These are phyloP conservation scores for Corythaixoides concolor DNA, from an alignment of 2,113 vertebrate genomes.

Conservation along the genomic window DNA sequence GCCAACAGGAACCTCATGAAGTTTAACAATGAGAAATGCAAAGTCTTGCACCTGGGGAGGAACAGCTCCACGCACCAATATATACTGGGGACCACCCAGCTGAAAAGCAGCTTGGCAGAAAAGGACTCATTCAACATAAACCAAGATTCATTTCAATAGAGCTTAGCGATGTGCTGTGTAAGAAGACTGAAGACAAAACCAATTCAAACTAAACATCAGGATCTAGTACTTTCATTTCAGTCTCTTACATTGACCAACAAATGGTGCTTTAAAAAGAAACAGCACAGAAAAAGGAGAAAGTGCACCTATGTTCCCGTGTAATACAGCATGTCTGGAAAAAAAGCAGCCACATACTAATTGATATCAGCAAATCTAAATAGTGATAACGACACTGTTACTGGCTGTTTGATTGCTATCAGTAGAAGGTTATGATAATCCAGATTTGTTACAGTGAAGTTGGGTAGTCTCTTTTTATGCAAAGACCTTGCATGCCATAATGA, in stretches of 20 bases:
- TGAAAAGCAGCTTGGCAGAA: background rate
- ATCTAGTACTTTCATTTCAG: background rate
- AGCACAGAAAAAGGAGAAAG: background rate
- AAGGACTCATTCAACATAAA: background rate
- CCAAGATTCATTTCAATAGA: background rate
- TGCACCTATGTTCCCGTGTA: background rate
- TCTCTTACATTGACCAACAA: background rate
- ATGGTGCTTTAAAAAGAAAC: background rate
- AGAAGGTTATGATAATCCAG: background rate
- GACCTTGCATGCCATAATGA: background rate
- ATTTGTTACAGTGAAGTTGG: background rate
- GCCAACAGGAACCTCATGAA: too few species aligned
- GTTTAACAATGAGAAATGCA: too few species aligned
- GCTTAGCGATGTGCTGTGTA: background rate
- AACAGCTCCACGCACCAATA: background rate
- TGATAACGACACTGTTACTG: background rate
- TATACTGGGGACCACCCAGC: fast-evolving
- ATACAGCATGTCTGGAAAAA: background rate
- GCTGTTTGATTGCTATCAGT: background rate
- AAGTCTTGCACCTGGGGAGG: too few species aligned
- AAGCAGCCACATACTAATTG: background rate
- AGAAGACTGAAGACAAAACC: background rate
- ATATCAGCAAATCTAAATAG: background rate
- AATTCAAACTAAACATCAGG: background rate
- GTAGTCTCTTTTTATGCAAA: background rate